These are phyloP conservation scores for Pygmarrhopalites habei DNA, from an alignment of 1,140 invertebrate genomes.

Conservation along the genomic window DNA sequence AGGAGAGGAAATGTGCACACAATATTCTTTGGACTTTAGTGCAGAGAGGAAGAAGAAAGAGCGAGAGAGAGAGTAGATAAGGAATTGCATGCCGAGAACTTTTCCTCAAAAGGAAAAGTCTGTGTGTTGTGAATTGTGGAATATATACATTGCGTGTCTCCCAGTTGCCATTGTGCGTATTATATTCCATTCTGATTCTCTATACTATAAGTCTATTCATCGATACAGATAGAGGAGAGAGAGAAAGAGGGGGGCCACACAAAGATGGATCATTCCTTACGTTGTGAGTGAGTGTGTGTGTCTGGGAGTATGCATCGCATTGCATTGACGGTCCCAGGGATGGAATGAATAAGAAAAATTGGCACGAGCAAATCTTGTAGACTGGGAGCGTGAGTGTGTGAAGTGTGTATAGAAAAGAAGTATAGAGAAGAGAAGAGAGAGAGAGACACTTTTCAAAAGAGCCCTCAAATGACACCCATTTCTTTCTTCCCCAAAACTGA, in stretches of 20 bases:
- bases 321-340: neutral
- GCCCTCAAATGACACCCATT: slow-evolving; percentile 31
- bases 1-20: neutral
- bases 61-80: neutral
- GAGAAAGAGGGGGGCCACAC: neutral
- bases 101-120: neutral
- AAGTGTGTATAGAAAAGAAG: slow-evolving; percentile 11
- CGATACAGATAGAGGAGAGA: neutral
- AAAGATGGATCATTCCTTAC: neutral
- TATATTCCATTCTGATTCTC: neutral
- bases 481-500: slow-evolving; percentile 14
- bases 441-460: slow-evolving; percentile 4
- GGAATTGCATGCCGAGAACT: neutral
- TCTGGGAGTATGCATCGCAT: neutral
- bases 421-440: too few species aligned
- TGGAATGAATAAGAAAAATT: slow-evolving; percentile 16
- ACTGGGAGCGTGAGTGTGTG: slow-evolving; percentile 12
- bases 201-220: neutral
- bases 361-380: slow-evolving; percentile 13
- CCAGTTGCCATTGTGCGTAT: slow-evolving; percentile 2
- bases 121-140: neutral
- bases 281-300: too few species aligned
- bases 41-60: neutral
- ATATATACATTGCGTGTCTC: slow-evolving; percentile 6
- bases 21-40: neutral